Percentiles rank a stretch among this genome's conserved stretches.
phyloP scores from a whole-genome alignment of 2,888 invertebrate genomes.

The Rhorus exstirpatorius region DNA sequence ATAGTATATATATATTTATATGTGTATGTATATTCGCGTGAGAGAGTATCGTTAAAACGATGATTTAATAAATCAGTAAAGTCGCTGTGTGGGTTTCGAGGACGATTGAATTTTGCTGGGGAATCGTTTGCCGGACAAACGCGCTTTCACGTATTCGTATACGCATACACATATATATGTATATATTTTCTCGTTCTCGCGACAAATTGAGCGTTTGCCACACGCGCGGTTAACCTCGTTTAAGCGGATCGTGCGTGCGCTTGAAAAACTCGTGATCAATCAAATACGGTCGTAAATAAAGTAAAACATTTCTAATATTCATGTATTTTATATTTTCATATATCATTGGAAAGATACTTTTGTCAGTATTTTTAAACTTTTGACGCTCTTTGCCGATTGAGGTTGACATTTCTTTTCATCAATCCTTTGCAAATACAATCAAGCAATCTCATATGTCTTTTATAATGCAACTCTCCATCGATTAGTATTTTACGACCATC shows the following conservation, averaged over 20 bases:
- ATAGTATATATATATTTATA: too few species aligned
- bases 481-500: not conserved
- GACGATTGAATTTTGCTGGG: constrained; percentile 68
- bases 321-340: too few species aligned
- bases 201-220: constrained; percentile 47
- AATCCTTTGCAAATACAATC: too few species aligned
- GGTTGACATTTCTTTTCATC: too few species aligned
- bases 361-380: not conserved
- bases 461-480: not conserved
- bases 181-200: constrained; percentile 25
- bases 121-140: constrained; percentile 51
- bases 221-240: constrained; percentile 33
- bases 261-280: constrained; percentile 34
- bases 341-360: too few species aligned
- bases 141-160: constrained; percentile 11
- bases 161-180: constrained; percentile 12
- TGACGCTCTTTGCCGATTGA: too few species aligned
- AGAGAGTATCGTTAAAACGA: constrained; percentile 61
- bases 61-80: constrained; percentile 76
- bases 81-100: constrained; percentile 63
- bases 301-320: not conserved
- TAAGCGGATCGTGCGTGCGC: constrained; percentile 32
- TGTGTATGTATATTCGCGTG: constrained; percentile 15
- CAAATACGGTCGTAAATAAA: constrained; percentile 45
- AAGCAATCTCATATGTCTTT: too few species aligned